A percentile compares a stretch with the other conserved stretches of the same genome.
These are phyloP conservation scores for Myopa tessellatipennis DNA, from an alignment of 2,888 invertebrate genomes.

Conservation along the genomic window DNA sequence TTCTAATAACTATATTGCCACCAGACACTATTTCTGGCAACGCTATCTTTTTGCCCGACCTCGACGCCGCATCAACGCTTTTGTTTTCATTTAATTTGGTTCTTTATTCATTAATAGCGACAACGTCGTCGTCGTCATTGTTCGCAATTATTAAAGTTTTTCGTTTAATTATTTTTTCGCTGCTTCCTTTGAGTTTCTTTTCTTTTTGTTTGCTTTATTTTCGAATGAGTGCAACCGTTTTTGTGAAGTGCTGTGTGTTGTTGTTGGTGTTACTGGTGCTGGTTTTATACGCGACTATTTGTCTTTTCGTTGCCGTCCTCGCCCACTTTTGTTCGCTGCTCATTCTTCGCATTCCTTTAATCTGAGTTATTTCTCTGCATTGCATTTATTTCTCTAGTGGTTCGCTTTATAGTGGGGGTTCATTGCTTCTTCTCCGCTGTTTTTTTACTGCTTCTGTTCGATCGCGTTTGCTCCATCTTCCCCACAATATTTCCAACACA, in stretches of 20 bases:
- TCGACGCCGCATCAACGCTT: constrained; percentile 14
- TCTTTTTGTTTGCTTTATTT: not conserved
- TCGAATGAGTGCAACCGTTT: not conserved
- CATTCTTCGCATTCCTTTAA: constrained; percentile 42
- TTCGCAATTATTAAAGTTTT: constrained; percentile 48
- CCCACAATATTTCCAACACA: constrained; percentile 39
- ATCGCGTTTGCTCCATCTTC: not conserved
- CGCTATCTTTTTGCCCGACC: not conserved
- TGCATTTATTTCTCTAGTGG: constrained; percentile 44
- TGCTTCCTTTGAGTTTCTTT: not conserved
- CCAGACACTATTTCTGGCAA: not conserved
- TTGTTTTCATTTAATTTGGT: constrained; percentile 41
- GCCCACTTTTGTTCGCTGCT: constrained; percentile 9
- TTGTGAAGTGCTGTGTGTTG: not conserved
- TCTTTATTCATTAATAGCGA: constrained; percentile 35
- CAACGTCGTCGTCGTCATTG: constrained; percentile 43
- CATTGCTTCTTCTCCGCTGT: no score
- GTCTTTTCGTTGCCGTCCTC: not conserved
- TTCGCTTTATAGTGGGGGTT: not conserved
- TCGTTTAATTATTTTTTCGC: constrained; percentile 31
- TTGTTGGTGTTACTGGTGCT: not conserved
- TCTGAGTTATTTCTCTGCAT: constrained; percentile 55
- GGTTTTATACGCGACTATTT: not conserved
- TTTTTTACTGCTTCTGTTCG: not conserved
- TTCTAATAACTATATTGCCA: not conserved